These are phyloP conservation scores for Eremophila alpestris DNA, from an alignment of 2,797 vertebrate species.

Conservation along the genomic window DNA sequence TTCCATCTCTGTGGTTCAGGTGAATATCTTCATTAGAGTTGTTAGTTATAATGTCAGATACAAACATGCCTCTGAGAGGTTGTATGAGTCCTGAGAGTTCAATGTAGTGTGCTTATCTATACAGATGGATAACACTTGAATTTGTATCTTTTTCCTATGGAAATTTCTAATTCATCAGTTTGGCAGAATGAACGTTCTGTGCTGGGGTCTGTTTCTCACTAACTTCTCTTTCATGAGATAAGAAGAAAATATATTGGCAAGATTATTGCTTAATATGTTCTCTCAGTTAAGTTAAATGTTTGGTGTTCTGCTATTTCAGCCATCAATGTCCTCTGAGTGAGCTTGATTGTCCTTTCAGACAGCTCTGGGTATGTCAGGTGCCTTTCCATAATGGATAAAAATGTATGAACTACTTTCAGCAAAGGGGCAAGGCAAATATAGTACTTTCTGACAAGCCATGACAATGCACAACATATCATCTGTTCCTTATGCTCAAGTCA, in stretches of 20 bases:
- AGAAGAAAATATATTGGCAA: fast-evolving
- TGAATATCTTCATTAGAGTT: background rate
- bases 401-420: background rate
- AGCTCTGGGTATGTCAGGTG: background rate
- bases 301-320: background rate
- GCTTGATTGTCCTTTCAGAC: background rate
- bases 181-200: background rate
- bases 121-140: background rate
- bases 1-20: background rate
- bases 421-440: background rate
- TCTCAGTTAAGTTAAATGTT: background rate
- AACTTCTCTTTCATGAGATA: background rate
- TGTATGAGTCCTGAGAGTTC: background rate
- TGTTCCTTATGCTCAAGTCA: background rate
- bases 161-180: background rate
- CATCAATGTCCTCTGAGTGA: background rate
- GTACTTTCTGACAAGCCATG: background rate
- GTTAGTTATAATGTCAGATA: background rate
- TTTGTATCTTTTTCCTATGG: background rate
- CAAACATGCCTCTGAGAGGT: background rate
- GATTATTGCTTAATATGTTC: background rate
- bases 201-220: background rate
- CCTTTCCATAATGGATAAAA: background rate
- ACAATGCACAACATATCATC: background rate
- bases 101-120: background rate